Conservation (phyloP, 2,797 vertebrate species). For the Helostoma temminkii region DNA sequence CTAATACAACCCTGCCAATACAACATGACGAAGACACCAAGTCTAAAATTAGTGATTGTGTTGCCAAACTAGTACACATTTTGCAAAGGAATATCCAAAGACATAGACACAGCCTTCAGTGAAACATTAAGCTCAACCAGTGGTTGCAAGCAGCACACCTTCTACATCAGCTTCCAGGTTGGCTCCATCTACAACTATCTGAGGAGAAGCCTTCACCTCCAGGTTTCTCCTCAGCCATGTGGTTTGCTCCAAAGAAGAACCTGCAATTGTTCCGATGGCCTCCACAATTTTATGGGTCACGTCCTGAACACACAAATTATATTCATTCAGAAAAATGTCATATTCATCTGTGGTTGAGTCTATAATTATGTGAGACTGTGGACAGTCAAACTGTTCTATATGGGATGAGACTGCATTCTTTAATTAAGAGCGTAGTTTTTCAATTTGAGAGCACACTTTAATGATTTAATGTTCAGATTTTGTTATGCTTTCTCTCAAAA, state of each 20-base stretch:
- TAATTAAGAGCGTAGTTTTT: too few relatives aligned
- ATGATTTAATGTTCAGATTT: too few relatives aligned
- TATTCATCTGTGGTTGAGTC: neutral
- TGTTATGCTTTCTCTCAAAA: too few relatives aligned
- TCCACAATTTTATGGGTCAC: conserved; percentile 98
- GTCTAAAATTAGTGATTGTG: too few relatives aligned
- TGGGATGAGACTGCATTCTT: too few relatives aligned
- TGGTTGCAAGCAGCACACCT: conserved; percentile 80
- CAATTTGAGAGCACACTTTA: too few relatives aligned
- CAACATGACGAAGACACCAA: neutral
- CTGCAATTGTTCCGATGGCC: conserved; percentile 95
- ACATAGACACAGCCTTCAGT: neutral
- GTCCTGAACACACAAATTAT: conserved; percentile 82
- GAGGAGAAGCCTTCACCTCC: conserved; percentile 97
- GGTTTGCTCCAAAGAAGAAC: conserved; percentile 97
- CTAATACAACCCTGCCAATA: too few relatives aligned
- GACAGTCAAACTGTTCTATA: neutral
- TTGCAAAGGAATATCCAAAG: neutral
- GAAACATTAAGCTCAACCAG: neutral
- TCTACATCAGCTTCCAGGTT: conserved; percentile 94
- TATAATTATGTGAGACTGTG: neutral
- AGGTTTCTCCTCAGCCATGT: conserved; percentile 98
- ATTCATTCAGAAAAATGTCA: neutral
- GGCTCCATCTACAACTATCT: conserved; percentile 94
- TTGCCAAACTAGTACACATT: neutral